Conservation (phyloP, 2,113 vertebrate genomes). For the Alaudala cheleensis region DNA sequence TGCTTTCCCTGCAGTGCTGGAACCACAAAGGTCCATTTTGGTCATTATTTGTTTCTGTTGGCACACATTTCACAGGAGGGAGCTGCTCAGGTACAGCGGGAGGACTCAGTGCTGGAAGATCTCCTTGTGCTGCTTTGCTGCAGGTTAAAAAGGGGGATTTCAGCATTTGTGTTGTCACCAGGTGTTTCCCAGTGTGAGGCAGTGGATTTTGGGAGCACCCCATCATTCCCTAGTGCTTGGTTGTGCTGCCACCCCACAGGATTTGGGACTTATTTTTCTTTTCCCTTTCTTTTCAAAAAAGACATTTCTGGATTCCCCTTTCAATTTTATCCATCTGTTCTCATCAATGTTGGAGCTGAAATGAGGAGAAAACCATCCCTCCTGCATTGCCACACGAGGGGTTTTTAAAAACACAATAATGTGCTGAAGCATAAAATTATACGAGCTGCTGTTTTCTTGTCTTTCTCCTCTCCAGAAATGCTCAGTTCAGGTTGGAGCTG, state of each 20-base stretch:
- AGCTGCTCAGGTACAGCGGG: background rate
- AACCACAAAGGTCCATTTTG: background rate
- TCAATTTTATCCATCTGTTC: slow-evolving; percentile 46
- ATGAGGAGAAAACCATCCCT: background rate
- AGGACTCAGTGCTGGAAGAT: background rate
- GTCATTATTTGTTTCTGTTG: background rate
- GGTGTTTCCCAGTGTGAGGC: background rate
- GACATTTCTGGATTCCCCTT: slow-evolving; percentile 13
- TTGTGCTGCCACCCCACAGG: background rate
- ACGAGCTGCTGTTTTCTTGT: background rate
- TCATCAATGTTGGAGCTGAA: background rate
- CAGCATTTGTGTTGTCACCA: background rate
- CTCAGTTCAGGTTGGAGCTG: background rate
- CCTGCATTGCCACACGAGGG: background rate
- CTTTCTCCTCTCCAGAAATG: background rate
- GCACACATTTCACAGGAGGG: accelerated
- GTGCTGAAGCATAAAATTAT: background rate
- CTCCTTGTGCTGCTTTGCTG: background rate
- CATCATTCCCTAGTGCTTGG: background rate
- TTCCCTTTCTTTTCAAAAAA: background rate
- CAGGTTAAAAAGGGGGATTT: background rate
- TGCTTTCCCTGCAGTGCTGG: background rate
- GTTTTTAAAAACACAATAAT: background rate
- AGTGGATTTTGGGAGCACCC: background rate
- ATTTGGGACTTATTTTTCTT: background rate